Evolutionary conservation across 2,113 vertebrate genomes (phyloP).

Genomic region (Mesitornis unicolor): DNA sequence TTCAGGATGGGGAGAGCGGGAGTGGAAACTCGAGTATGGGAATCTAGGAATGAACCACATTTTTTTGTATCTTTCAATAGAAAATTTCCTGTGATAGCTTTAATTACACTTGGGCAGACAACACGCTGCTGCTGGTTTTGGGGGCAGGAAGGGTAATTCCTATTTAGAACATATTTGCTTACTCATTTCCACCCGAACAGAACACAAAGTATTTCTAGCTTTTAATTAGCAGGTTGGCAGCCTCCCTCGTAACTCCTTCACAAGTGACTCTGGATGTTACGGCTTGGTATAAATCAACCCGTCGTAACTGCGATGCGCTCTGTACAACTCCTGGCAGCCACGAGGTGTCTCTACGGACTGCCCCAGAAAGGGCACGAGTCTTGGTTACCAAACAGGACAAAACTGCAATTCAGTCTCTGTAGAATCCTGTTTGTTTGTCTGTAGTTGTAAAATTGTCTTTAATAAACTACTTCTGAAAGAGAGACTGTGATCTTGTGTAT

Average conservation of each 20-base stretch:
- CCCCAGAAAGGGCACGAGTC: neutral
- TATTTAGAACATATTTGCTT: neutral
- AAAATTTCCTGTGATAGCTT: neutral
- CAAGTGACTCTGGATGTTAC: neutral
- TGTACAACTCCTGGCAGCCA: conserved; percentile 27
- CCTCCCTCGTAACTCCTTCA: neutral
- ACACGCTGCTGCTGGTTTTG: neutral
- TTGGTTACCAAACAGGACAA: neutral
- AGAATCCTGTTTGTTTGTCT: conserved; percentile 5
- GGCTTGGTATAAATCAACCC: neutral
- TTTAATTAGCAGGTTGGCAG: conserved; percentile 24
- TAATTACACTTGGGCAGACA: neutral
- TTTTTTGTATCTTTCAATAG: neutral
- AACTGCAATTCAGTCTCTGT: neutral
- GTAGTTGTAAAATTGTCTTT: neutral
- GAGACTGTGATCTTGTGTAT: neutral
- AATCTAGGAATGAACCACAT: neutral
- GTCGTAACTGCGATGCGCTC: rapidly evolving
- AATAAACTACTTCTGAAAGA: neutral
- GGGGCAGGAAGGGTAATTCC: neutral
- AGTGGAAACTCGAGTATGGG: neutral
- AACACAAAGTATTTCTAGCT: neutral
- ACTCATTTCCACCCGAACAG: neutral
- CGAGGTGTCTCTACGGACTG: conserved; percentile 27
- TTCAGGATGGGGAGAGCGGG: neutral